Conservation (phyloP, 2,113 vertebrate species). For the Leucosticte australis region DNA sequence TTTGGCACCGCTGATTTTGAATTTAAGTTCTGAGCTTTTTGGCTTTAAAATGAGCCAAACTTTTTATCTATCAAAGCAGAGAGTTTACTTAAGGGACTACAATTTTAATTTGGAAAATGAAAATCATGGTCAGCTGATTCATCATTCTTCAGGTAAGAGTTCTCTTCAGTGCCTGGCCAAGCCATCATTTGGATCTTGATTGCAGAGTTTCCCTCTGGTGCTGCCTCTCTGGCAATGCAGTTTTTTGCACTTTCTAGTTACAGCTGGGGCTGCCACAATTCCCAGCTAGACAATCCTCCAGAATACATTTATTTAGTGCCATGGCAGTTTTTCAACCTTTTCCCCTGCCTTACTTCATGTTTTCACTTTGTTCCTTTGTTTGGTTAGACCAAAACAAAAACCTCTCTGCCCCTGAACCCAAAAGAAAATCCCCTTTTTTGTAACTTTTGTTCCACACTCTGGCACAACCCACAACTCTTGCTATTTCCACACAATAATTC, state of each 20-base stretch:
- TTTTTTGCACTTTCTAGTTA: not conserved
- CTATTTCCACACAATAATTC: not conserved
- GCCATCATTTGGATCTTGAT: not conserved
- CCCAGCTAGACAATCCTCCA: not conserved
- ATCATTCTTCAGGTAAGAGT: not conserved
- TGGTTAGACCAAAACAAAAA: not conserved
- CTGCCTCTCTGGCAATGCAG: not conserved
- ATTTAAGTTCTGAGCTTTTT: not conserved
- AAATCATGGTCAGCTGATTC: not conserved
- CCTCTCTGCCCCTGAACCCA: fast-evolving
- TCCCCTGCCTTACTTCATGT: not conserved
- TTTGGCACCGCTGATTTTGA: not conserved
- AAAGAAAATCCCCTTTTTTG: not conserved
- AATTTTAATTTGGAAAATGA: not conserved
- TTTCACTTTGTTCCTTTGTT: not conserved
- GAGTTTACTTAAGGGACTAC: not conserved
- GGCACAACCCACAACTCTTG: not conserved
- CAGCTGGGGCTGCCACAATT: fast-evolving
- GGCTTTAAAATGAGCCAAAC: not conserved
- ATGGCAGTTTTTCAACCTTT: not conserved
- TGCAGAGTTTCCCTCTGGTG: not conserved
- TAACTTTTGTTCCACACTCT: not conserved
- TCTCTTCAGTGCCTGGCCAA: not conserved
- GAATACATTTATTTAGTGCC: not conserved
- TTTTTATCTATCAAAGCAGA: not conserved